Evolutionary conservation across 2,113 vertebrate genomes (phyloP).

Genomic region (Oncorhynchus gorbuscha): DNA sequence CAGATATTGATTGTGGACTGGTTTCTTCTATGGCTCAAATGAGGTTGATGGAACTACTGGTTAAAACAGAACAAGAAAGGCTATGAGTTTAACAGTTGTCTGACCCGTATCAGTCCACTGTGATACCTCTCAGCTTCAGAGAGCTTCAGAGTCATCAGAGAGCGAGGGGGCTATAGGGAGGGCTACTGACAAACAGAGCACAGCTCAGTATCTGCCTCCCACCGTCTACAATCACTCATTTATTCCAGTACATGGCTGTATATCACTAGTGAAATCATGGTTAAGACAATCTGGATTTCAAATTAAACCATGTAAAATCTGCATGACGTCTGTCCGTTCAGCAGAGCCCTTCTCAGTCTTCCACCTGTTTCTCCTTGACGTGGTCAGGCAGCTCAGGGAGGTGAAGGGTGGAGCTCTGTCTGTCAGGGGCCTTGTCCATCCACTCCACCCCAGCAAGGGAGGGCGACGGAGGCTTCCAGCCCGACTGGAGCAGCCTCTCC

Average conservation of each 20-base stretch:
- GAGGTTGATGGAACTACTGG: too few species aligned
- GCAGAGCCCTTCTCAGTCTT: neutral
- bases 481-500: slow-evolving; percentile 41
- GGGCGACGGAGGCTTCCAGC: slow-evolving; percentile 42
- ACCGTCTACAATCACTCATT: neutral
- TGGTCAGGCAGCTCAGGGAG: slow-evolving; percentile 51
- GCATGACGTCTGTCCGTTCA: neutral
- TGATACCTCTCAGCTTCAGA: too few species aligned
- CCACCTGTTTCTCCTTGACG: slow-evolving; percentile 69
- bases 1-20: too few species aligned
- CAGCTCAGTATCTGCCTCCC: neutral
- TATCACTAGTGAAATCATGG: too few species aligned
- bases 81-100: too few species aligned
- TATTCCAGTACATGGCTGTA: neutral
- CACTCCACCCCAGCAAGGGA: slow-evolving; percentile 22
- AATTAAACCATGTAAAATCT: too few species aligned
- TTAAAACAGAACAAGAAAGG: too few species aligned
- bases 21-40: too few species aligned
- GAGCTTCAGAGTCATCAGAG: too few species aligned
- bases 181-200: neutral
- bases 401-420: slow-evolving; percentile 19
- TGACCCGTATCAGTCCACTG: too few species aligned
- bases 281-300: too few species aligned
- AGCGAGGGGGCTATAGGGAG: neutral
- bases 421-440: slow-evolving; percentile 17